Conservation (phyloP, 2,888 invertebrate genomes). For the Gari tellinella region DNA sequence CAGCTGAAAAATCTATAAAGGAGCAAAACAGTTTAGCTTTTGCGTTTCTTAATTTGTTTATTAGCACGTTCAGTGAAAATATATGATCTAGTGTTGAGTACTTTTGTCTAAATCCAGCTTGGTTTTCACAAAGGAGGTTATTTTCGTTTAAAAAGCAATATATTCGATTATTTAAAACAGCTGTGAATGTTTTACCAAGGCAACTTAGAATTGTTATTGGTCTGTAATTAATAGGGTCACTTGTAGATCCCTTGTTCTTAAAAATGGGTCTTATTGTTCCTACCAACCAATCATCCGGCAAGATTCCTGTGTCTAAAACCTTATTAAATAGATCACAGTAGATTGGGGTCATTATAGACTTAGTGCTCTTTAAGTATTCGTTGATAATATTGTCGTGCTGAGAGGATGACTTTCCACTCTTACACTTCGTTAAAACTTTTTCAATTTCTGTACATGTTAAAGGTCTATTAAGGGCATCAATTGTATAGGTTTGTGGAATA, state of each 20-base stretch:
- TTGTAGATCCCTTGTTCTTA: slow-evolving; percentile 1
- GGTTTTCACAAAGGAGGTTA: background rate
- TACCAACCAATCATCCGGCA: slow-evolving; percentile 4
- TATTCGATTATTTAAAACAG: background rate
- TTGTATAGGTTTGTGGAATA: background rate
- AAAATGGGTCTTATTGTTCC: slow-evolving; percentile 1
- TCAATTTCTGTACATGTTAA: too few relatives aligned
- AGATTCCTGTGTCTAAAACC: slow-evolving; percentile 3
- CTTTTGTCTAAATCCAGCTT: too few relatives aligned
- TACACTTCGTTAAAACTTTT: slow-evolving; percentile 8
- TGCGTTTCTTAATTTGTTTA: background rate
- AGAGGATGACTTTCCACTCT: background rate
- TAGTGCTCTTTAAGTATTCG: slow-evolving; percentile 14
- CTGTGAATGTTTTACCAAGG: background rate
- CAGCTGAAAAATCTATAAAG: slow-evolving; percentile 1
- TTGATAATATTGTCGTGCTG: slow-evolving; percentile 4
- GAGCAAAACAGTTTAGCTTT: background rate
- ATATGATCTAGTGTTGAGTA: too few relatives aligned
- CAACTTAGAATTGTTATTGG: slow-evolving; percentile 3
- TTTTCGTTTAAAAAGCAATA: background rate
- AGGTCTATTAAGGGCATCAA: background rate
- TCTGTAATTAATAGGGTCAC: background rate
- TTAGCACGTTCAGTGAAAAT: too few relatives aligned
- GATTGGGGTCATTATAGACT: background rate
- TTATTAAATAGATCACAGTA: slow-evolving; percentile 10